Conservation (phyloP, 2,888 invertebrate genomes). For the Tuberolachnus salignus region DNA sequence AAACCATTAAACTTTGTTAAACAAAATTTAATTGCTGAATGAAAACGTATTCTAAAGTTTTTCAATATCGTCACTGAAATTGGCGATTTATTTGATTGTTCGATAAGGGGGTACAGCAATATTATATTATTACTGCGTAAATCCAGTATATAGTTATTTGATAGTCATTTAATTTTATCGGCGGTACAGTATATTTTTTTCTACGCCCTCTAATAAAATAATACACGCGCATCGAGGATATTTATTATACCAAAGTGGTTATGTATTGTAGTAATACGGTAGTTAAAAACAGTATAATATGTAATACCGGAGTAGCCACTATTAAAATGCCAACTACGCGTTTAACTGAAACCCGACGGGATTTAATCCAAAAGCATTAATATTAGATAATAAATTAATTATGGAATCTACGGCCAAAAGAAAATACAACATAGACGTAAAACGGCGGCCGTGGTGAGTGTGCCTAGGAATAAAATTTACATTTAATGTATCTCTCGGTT, state of each 20-base stretch:
- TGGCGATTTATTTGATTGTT: not conserved
- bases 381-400: no score
- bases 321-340: slow-evolving; percentile 3
- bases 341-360: not conserved
- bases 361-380: not conserved
- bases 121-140: not conserved
- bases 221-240: not conserved
- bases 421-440: no score
- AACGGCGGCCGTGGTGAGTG: no score
- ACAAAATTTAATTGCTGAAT: slow-evolving; percentile 1
- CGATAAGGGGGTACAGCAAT: slow-evolving; percentile 18
- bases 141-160: not conserved
- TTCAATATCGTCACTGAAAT: slow-evolving; percentile 16
- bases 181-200: slow-evolving; percentile 16
- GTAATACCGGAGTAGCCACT: slow-evolving; percentile 7
- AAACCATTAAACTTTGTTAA: not conserved
- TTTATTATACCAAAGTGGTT: not conserved
- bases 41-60: slow-evolving; percentile 23
- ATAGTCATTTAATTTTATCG: slow-evolving; percentile 35
- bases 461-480: no score
- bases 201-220: slow-evolving; percentile 26
- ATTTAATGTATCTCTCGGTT: no score
- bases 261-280: slow-evolving; percentile 12
- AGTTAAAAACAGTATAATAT: slow-evolving; percentile 19
- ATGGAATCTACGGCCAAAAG: no score